A percentile compares a stretch with the other conserved stretches of the same genome.
Conservation (phyloP, 2,888 invertebrate genomes). For the Rugalucina vietnamica region DNA sequence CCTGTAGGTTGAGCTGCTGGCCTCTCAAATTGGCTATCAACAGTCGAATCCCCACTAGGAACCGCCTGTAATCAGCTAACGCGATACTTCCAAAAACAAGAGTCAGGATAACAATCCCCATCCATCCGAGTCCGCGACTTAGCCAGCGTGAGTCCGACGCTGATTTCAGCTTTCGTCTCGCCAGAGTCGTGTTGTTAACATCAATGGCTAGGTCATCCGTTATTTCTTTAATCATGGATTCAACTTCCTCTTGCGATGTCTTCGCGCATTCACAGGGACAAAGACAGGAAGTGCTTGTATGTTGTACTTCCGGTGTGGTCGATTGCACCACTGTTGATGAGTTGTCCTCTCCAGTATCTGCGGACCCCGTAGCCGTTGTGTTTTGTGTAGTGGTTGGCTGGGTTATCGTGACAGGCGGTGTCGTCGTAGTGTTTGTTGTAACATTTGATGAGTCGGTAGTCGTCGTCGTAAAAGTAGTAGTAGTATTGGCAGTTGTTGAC, state of each 20-base stretch:
- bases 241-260: not conserved
- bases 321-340: not conserved
- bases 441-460: too few relatives aligned
- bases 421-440: too few relatives aligned
- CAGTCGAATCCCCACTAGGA: not conserved
- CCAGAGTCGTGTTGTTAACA: not conserved
- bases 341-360: not conserved
- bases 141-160: constrained; percentile 41
- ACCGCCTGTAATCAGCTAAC: constrained; percentile 23
- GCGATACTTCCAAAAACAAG: constrained; percentile 48
- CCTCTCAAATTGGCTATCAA: not conserved
- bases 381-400: too few relatives aligned
- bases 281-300: not conserved
- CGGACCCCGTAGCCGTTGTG: not conserved
- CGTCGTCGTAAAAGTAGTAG: too few relatives aligned
- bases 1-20: too few relatives aligned
- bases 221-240: constrained; percentile 23
- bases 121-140: constrained; percentile 40
- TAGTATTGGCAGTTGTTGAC: too few relatives aligned
- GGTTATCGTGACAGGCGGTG: too few relatives aligned
- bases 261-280: constrained; percentile 26
- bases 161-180: constrained; percentile 29
- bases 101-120: constrained; percentile 38
- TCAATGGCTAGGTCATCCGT: constrained; percentile 7
- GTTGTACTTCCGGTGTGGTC: not conserved